Conservation (phyloP, 2,888 invertebrate genomes). For the Mystacides longicornis region DNA sequence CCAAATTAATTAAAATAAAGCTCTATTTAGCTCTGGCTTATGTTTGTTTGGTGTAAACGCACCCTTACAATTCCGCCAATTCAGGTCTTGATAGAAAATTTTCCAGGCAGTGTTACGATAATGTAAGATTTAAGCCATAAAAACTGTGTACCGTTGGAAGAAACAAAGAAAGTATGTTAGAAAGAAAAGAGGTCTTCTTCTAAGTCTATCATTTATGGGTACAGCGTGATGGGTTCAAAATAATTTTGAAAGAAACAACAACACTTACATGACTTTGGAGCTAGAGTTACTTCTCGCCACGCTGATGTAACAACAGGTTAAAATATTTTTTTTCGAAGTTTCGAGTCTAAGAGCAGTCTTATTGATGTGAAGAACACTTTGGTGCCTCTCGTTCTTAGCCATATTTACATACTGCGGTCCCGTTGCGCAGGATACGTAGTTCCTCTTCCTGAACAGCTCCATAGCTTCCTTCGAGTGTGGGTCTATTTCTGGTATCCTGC, state of each 20-base stretch:
- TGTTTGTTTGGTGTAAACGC: neutral
- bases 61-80: neutral
- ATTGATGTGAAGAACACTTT: constrained; percentile 19
- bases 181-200: no score
- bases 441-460: constrained; percentile 44
- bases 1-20: neutral
- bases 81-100: no score
- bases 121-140: no score
- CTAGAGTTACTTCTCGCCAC: constrained; percentile 29
- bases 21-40: neutral
- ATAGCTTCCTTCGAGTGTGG: constrained; percentile 50
- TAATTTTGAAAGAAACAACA: neutral
- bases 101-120: no score
- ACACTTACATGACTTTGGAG: constrained; percentile 21
- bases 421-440: constrained; percentile 47
- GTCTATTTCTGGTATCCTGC: constrained; percentile 55
- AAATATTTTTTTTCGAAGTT: constrained; percentile 22
- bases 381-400: constrained; percentile 13
- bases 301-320: constrained; percentile 32
- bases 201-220: no score
- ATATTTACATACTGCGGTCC: constrained; percentile 16
- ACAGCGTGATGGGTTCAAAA: no score
- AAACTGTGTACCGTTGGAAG: no score
- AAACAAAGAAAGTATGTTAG: no score
- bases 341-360: constrained; percentile 28